Percentiles rank a stretch among this genome's conserved stretches.
Evolutionary conservation across 2,797 vertebrate species (phyloP).

Genomic region (Pseudochirops corinnae): DNA sequence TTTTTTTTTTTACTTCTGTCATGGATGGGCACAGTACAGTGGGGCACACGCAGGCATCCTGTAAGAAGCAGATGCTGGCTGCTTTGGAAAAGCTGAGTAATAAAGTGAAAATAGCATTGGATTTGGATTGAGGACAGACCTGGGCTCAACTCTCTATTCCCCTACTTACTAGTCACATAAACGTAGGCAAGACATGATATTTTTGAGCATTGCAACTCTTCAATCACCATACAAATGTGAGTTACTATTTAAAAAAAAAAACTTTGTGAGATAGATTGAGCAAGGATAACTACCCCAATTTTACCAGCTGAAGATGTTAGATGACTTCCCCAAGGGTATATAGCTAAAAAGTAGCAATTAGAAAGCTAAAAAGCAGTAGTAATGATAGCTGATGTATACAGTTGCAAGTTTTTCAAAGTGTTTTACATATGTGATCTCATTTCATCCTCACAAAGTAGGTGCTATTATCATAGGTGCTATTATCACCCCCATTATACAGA

Average conservation of each 20-base stretch:
- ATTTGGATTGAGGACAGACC: background rate
- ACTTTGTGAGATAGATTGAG: background rate
- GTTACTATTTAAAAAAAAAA: background rate
- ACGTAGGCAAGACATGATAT: background rate
- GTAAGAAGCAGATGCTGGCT: background rate
- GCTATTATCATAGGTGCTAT: background rate
- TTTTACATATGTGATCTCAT: background rate
- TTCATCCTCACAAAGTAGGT: background rate
- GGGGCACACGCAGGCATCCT: background rate
- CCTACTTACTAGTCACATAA: background rate
- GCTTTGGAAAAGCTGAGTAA: background rate
- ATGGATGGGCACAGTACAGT: background rate
- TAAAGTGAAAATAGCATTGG: background rate
- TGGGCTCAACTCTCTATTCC: background rate
- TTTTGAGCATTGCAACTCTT: background rate
- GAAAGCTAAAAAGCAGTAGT: background rate
- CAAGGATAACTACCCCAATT: background rate
- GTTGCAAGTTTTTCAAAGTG: background rate
- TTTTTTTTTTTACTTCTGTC: background rate
- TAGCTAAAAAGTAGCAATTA: background rate
- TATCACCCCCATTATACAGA: background rate
- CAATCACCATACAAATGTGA: background rate
- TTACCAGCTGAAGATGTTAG: background rate
- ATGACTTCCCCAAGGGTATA: background rate
- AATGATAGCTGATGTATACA: background rate